phyloP scores from a whole-genome alignment of 2,888 invertebrate species.

The Aphodius sticticus region DNA sequence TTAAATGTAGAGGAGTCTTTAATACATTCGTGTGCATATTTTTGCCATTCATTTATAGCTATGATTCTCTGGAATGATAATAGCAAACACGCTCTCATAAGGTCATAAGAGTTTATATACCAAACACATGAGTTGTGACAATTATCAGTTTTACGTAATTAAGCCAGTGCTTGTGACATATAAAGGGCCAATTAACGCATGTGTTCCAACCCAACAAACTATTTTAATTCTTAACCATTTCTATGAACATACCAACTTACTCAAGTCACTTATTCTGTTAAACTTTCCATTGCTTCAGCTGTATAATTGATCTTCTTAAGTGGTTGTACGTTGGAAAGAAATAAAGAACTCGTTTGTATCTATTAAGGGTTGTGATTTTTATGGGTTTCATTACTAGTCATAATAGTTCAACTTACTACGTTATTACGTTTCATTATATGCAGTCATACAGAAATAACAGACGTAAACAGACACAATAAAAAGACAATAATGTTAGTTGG shows the following conservation, averaged over 20 bases:
- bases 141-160: neutral
- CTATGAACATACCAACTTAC: too few species aligned
- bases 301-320: neutral
- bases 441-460: too few species aligned
- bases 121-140: neutral
- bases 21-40: neutral
- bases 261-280: neutral
- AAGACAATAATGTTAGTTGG: too few species aligned
- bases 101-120: neutral
- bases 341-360: neutral
- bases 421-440: too few species aligned
- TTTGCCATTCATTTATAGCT: neutral
- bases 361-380: conserved; percentile 4
- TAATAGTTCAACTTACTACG: neutral
- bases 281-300: neutral
- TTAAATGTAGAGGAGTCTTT: neutral
- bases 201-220: neutral
- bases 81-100: neutral
- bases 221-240: too few species aligned
- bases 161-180: neutral
- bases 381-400: neutral
- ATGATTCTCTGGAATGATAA: neutral
- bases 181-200: neutral
- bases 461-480: too few species aligned
- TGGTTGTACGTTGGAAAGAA: neutral